These are phyloP conservation scores for Leptopterna dolabrata DNA, from an alignment of 2,888 invertebrate species.

Conservation along the genomic window DNA sequence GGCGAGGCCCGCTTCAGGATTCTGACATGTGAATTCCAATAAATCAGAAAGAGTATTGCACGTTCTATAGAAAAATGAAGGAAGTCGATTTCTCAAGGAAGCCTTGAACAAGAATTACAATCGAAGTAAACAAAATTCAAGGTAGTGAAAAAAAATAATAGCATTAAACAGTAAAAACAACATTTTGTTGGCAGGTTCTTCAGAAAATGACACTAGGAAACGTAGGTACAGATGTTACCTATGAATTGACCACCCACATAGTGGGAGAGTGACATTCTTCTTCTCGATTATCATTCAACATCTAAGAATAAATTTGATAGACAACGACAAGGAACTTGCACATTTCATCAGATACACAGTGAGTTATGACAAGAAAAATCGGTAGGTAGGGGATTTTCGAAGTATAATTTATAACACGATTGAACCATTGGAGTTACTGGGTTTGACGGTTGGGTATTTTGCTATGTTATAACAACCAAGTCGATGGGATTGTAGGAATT, in stretches of 20 bases:
- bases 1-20: background rate
- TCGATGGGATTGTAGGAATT: background rate
- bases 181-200: background rate
- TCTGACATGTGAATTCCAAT: background rate
- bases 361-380: background rate
- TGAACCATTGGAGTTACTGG: too few species aligned
- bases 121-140: background rate
- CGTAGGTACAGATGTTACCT: background rate
- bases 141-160: background rate
- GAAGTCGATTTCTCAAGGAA: background rate
- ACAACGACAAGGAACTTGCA: slow-evolving; percentile 3
- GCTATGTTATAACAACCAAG: background rate
- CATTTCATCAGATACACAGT: background rate
- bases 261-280: background rate
- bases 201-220: background rate
- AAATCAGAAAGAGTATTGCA: background rate
- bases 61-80: background rate
- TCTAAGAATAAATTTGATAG: background rate
- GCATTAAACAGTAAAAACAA: background rate
- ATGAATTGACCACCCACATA: background rate
- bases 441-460: too few species aligned
- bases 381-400: too few species aligned
- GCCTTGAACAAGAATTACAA: background rate
- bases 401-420: too few species aligned
- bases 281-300: background rate